A percentile compares a stretch with the other conserved stretches of the same genome.
phyloP scores from a whole-genome alignment of 2,888 invertebrate species.

The Graphium colonna region DNA sequence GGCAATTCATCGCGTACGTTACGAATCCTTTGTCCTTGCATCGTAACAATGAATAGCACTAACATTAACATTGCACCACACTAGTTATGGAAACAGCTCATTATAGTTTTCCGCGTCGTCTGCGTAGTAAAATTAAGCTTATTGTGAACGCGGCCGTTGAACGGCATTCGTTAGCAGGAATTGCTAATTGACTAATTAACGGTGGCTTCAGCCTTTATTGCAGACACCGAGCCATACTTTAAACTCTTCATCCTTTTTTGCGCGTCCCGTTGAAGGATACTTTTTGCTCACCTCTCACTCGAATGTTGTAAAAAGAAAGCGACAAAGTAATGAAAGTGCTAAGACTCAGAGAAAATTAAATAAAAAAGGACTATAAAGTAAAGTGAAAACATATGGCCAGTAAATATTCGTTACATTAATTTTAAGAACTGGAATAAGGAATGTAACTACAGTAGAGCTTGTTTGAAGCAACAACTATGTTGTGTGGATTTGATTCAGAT shows the following conservation, averaged over 20 bases:
- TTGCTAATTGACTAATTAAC: slow-evolving; percentile 21
- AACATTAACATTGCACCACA: slow-evolving; percentile 4
- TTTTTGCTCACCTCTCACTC: neutral
- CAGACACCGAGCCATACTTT: neutral
- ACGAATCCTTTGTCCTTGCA: slow-evolving; percentile 2
- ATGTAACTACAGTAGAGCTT: slow-evolving; percentile 1
- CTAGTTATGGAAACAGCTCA: slow-evolving; percentile 8
- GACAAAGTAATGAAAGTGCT: neutral
- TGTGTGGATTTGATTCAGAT: too few relatives aligned
- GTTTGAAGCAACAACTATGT: too few relatives aligned
- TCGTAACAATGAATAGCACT: slow-evolving; percentile 2
- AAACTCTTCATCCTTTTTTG: neutral
- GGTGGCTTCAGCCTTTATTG: slow-evolving; percentile 13
- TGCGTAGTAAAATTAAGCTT: slow-evolving; percentile 11
- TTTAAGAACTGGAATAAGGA: too few relatives aligned
- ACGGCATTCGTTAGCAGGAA: slow-evolving; percentile 15
- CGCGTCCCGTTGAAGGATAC: neutral
- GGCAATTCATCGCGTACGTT: neutral
- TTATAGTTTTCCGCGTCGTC: slow-evolving; percentile 19
- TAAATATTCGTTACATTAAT: too few relatives aligned
- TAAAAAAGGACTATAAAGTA: too few relatives aligned
- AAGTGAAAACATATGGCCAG: too few relatives aligned
- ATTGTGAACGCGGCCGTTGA: slow-evolving; percentile 2
- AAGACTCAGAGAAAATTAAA: too few relatives aligned
- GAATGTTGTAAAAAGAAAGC: neutral